These are phyloP conservation scores for Thymelicus sylvestris DNA, from an alignment of 2,888 invertebrate genomes.

Conservation along the genomic window DNA sequence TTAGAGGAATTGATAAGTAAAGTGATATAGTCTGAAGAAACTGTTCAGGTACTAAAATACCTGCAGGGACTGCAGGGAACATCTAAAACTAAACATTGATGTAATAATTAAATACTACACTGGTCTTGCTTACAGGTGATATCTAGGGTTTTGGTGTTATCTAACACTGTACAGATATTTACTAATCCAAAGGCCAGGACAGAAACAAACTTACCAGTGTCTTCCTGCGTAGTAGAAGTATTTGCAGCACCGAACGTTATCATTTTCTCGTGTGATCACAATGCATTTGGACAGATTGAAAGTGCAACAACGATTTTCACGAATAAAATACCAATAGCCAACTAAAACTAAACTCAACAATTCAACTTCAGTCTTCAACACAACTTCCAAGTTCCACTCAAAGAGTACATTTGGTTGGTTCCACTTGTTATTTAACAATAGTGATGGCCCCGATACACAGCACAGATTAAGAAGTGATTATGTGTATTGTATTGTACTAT, in stretches of 20 bases:
- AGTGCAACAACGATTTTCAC: constrained; percentile 60
- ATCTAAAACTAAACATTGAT: background rate
- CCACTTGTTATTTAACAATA: constrained; percentile 76
- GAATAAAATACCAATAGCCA: constrained; percentile 53
- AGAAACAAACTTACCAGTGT: constrained; percentile 64
- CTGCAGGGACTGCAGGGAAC: too few species aligned
- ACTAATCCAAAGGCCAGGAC: constrained; percentile 50
- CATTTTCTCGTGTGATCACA: constrained; percentile 71
- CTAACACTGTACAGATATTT: background rate
- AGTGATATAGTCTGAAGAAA: too few species aligned
- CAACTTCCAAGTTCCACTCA: constrained; percentile 46
- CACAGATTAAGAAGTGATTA: too few species aligned
- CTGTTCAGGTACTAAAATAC: too few species aligned
- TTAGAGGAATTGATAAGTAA: too few species aligned
- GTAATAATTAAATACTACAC: background rate
- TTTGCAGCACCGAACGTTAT: constrained; percentile 77
- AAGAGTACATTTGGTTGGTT: too few species aligned
- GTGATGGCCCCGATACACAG: constrained; percentile 36
- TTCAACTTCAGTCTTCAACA: too few species aligned
- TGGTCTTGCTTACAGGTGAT: background rate
- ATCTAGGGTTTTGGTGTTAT: background rate
- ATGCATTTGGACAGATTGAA: constrained; percentile 69
- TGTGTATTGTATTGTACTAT: too few species aligned
- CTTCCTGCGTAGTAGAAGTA: constrained; percentile 71
- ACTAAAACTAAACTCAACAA: constrained; percentile 48